phyloP scores from a whole-genome alignment of 2,113 vertebrate species.

The Takifugu flavidus region DNA sequence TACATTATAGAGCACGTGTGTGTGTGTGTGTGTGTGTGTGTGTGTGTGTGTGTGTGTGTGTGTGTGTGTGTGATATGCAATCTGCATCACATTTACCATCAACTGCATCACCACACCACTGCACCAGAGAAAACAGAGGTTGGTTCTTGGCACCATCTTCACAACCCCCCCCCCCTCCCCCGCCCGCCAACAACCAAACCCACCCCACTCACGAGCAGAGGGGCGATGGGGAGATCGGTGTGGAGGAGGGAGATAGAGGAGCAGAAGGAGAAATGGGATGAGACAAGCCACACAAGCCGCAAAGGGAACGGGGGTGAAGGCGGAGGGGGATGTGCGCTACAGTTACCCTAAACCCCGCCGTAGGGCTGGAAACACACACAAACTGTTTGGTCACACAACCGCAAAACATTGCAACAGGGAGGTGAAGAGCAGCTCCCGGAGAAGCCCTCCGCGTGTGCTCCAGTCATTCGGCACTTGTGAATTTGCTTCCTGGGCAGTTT shows the following conservation, averaged over 20 bases:
- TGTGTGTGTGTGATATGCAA: conserved; percentile 9
- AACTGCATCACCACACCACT: conserved; percentile 16
- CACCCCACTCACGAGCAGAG: conserved; percentile 32
- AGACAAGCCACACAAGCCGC: conserved; percentile 70
- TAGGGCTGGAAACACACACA: conserved; percentile 53
- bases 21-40: neutral
- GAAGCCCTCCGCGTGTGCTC: conserved; percentile 16
- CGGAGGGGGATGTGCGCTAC: conserved; percentile 30
- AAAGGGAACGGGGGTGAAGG: conserved; percentile 54
- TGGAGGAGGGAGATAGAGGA: conserved; percentile 45
- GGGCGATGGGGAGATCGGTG: conserved; percentile 20
- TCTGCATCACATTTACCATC: conserved; percentile 31
- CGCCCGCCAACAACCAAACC: neutral
- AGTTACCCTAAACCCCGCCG: conserved; percentile 69
- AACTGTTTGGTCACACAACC: conserved; percentile 28
- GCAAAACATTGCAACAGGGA: conserved; percentile 38
- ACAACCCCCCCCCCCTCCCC: neutral
- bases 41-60: conserved; percentile 1
- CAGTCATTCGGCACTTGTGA: neutral
- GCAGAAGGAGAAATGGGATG: conserved; percentile 63
- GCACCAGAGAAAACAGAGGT: conserved; percentile 22
- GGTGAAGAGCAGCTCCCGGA: conserved; percentile 9
- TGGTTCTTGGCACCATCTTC: conserved; percentile 32
- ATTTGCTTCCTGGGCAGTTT: neutral
- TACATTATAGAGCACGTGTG: neutral